Evolutionary conservation across 2,888 invertebrate genomes (phyloP).

Genomic region (Cephus pygmeus): DNA sequence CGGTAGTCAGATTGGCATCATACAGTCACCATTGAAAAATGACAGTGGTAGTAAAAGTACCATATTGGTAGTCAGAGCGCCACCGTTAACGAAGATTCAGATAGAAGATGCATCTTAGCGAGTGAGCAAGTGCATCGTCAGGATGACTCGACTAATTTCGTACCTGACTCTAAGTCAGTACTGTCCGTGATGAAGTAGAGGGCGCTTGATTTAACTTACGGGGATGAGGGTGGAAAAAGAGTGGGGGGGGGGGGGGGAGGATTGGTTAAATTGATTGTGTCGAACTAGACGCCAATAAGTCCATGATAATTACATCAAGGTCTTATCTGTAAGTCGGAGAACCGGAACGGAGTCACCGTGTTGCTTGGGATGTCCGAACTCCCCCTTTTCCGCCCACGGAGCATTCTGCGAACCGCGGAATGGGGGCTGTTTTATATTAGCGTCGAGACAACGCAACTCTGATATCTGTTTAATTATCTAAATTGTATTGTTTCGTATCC

Average conservation of each 20-base stretch:
- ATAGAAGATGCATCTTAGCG: background rate
- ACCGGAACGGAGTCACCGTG: background rate
- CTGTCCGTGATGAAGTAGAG: constrained; percentile 12
- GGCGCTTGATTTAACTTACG: background rate
- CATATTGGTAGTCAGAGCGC: constrained; percentile 11
- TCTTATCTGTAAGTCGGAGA: background rate
- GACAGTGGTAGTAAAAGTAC: background rate
- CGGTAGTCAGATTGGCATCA: background rate
- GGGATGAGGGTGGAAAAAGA: background rate
- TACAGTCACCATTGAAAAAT: background rate
- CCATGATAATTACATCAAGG: constrained; percentile 22
- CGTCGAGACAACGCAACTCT: constrained; percentile 33
- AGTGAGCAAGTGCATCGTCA: constrained; percentile 31
- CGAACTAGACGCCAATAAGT: constrained; percentile 19
- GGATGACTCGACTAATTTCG: constrained; percentile 37
- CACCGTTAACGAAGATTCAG: background rate
- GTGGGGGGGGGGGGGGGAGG: background rate
- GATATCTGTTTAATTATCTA: constrained; percentile 58
- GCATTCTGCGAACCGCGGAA: background rate
- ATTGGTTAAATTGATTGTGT: constrained; percentile 22
- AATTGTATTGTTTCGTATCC: constrained; percentile 49
- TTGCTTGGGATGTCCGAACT: background rate
- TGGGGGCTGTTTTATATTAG: constrained; percentile 40
- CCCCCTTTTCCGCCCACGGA: background rate
- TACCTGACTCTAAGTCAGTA: constrained; percentile 30